Conservation (phyloP, 2,113 vertebrate genomes). For the Boleophthalmus pectinirostris region DNA sequence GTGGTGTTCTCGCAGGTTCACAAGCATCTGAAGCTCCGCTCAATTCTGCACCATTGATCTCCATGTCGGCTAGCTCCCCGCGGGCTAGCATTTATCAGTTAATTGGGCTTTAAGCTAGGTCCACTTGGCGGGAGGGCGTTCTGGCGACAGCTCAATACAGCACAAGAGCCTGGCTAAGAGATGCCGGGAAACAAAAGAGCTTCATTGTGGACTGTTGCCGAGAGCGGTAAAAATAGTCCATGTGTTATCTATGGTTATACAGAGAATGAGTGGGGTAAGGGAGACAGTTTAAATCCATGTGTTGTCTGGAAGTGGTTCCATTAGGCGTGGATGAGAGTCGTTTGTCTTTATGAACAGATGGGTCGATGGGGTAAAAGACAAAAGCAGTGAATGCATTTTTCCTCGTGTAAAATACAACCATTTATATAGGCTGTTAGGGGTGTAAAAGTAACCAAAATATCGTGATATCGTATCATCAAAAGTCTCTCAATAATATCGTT, state of each 20-base stretch:
- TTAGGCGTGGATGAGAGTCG: slow-evolving; percentile 12
- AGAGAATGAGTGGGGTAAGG: background rate
- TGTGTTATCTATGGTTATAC: slow-evolving; percentile 6
- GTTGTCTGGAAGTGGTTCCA: background rate
- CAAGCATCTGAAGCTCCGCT: slow-evolving; percentile 9
- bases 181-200: slow-evolving; percentile 31
- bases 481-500: too few relatives aligned
- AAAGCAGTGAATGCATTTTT: slow-evolving; percentile 2
- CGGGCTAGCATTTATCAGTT: slow-evolving; percentile 62
- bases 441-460: too few relatives aligned
- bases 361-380: slow-evolving; percentile 1
- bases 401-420: slow-evolving; percentile 11
- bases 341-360: slow-evolving; percentile 13
- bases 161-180: slow-evolving; percentile 10
- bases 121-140: slow-evolving; percentile 32
- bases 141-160: slow-evolving; percentile 44
- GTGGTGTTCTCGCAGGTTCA: slow-evolving; percentile 18
- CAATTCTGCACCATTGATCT: slow-evolving; percentile 54
- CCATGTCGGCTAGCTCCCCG: slow-evolving; percentile 47
- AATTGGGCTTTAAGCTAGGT: slow-evolving; percentile 60
- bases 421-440: too few relatives aligned
- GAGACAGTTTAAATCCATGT: slow-evolving; percentile 24
- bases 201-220: slow-evolving; percentile 7
- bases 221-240: background rate
- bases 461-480: too few relatives aligned